Conservation (phyloP, 2,888 invertebrate genomes). For the Lordiphosa fenestrarum region DNA sequence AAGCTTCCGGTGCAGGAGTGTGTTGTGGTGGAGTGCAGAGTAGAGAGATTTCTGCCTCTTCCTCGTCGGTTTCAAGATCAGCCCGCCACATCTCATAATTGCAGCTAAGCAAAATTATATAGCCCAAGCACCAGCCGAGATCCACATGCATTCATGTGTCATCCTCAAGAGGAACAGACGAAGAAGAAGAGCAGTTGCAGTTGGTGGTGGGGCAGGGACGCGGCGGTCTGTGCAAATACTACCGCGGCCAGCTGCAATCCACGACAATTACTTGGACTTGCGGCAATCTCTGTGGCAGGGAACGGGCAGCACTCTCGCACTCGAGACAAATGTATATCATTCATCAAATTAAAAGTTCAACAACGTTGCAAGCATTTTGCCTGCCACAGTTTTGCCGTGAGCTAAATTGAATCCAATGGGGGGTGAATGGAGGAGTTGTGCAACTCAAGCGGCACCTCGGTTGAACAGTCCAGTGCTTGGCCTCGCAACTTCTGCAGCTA, state of each 20-base stretch:
- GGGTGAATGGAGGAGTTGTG: conserved; percentile 28
- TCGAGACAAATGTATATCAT: conserved; percentile 74
- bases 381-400: conserved; percentile 53
- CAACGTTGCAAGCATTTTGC: conserved; percentile 52
- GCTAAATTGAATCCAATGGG: conserved; percentile 39
- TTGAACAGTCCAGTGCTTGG: no score
- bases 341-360: conserved; percentile 74
- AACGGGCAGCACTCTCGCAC: conserved; percentile 48
- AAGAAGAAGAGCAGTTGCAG: conserved; percentile 1
- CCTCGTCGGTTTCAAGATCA: conserved; percentile 50
- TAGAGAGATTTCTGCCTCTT: conserved; percentile 25
- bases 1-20: conserved; percentile 59
- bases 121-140: conserved; percentile 34
- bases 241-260: conserved; percentile 53
- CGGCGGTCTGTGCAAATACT: conserved; percentile 55
- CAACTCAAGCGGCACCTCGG: not conserved
- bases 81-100: conserved; percentile 67
- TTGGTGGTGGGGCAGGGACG: conserved; percentile 4
- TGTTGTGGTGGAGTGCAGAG: no score
- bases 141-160: conserved; percentile 45
- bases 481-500: not conserved
- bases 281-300: conserved; percentile 43
- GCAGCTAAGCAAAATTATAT: conserved; percentile 72
- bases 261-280: conserved; percentile 57
- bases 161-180: conserved; percentile 24